These are phyloP conservation scores for Phenganax marumi DNA, from an alignment of 92 coral and sea anemone genomes.

Conservation along the genomic window DNA sequence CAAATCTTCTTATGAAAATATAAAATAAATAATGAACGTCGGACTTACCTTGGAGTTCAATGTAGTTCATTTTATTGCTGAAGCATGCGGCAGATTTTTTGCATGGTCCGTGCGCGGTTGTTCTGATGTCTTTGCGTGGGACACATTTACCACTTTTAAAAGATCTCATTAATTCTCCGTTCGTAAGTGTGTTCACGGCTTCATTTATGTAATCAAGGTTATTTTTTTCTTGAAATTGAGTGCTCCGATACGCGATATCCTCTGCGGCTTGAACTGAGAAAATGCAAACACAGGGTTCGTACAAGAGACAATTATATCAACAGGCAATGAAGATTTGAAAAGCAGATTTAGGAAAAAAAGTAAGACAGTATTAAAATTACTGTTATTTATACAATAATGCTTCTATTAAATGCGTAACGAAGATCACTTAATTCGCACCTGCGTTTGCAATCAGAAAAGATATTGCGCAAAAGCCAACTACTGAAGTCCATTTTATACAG, in stretches of 20 bases:
- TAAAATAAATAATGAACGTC: neutral
- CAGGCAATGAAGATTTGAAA: neutral
- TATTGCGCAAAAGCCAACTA: neutral
- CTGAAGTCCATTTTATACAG: neutral
- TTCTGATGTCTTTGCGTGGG: neutral
- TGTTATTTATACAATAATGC: neutral
- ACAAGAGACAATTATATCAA: neutral
- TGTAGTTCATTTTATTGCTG: neutral
- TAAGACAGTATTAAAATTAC: neutral
- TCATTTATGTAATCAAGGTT: neutral
- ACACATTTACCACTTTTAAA: neutral
- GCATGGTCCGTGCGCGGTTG: neutral
- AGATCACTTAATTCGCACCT: neutral
- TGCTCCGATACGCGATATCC: neutral
- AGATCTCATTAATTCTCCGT: slow-evolving; percentile 4
- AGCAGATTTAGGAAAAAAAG: neutral
- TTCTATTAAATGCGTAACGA: neutral
- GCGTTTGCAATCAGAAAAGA: neutral
- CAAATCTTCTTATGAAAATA: neutral
- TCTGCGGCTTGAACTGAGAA: neutral
- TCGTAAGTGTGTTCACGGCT: neutral
- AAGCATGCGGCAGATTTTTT: neutral
- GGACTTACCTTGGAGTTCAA: neutral
- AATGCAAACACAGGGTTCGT: neutral
- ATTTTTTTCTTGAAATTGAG: neutral